Conservation (phyloP, 2,113 vertebrate species). For the Spea multiplicata region DNA sequence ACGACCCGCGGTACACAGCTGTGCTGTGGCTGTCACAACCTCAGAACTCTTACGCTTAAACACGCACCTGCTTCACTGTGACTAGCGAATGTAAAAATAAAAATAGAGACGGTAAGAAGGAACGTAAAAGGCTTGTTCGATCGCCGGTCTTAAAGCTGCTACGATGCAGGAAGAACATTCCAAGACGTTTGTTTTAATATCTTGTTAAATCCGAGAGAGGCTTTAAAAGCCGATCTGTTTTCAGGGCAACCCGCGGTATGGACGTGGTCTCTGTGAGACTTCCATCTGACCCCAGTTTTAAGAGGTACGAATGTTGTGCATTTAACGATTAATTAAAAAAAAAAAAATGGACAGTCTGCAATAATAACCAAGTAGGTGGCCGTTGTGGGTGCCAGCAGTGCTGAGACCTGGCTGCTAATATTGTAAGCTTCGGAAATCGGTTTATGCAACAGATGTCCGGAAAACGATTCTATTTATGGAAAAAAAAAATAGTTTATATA, state of each 20-base stretch:
- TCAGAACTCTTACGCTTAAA: constrained; percentile 76
- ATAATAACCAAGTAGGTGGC: constrained; percentile 86
- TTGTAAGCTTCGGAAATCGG: constrained; percentile 88
- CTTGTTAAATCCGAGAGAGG: constrained; percentile 91
- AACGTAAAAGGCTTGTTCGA: constrained; percentile 72
- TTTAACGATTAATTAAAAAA: constrained; percentile 78
- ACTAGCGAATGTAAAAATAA: constrained; percentile 92
- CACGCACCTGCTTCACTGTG: constrained; percentile 94
- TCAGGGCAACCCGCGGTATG: constrained; percentile 93
- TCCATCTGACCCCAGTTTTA: constrained; percentile 98
- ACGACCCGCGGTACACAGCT: constrained; percentile 84
- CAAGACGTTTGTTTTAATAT: constrained; percentile 95
- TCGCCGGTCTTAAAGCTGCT: constrained; percentile 89
- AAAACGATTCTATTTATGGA: constrained; percentile 96
- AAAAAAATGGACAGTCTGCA: constrained; percentile 92
- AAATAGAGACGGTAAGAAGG: constrained; percentile 65
- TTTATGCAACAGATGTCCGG: constrained; percentile 94
- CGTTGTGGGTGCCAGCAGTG: constrained; percentile 93
- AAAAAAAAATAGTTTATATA: constrained; percentile 82
- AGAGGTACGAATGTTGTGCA: constrained; percentile 99
- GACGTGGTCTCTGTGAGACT: constrained; percentile 99
- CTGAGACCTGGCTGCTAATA: constrained; percentile 92
- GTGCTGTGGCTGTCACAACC: constrained; percentile 87
- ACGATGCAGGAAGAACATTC: constrained; percentile 93
- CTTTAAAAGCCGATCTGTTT: constrained; percentile 92